phyloP scores from a whole-genome alignment of 2,113 vertebrate genomes.

The Hassar affinis region DNA sequence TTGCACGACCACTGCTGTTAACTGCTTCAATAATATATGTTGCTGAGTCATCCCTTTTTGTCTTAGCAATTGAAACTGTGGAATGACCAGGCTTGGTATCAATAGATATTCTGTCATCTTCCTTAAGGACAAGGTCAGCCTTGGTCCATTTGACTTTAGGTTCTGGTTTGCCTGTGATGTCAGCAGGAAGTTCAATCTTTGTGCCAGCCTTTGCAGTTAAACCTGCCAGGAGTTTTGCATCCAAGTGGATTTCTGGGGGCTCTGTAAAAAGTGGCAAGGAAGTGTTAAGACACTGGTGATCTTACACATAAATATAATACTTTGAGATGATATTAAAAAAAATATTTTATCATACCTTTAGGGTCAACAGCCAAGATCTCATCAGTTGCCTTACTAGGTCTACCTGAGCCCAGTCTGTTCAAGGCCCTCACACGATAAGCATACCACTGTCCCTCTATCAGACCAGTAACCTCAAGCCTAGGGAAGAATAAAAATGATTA shows the following conservation, averaged over 20 bases:
- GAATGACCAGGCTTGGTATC: conserved; percentile 85
- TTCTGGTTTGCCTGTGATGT: conserved; percentile 84
- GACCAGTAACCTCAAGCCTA: conserved; percentile 87
- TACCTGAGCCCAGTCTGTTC: conserved; percentile 86
- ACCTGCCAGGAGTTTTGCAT: conserved; percentile 92
- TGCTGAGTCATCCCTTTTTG: conserved; percentile 87
- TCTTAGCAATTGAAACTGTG: conserved; percentile 82
- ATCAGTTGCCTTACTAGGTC: conserved; percentile 91
- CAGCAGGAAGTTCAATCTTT: conserved; percentile 92
- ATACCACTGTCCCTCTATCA: conserved; percentile 94
- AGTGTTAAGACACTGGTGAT: not conserved
- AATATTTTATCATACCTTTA: conserved; percentile 75
- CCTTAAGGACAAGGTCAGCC: conserved; percentile 84
- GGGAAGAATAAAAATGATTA: not conserved
- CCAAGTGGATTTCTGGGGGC: conserved; percentile 91
- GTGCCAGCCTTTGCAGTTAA: conserved; percentile 94
- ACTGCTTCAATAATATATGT: conserved; percentile 97
- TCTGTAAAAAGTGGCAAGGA: conserved; percentile 69
- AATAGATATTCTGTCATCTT: conserved; percentile 85
- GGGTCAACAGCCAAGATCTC: conserved; percentile 93
- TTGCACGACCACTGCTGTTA: conserved; percentile 91
- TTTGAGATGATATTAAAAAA: not conserved
- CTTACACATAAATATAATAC: not conserved
- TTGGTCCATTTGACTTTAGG: conserved; percentile 94
- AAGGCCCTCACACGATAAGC: conserved; percentile 91